Conservation (phyloP, 1,140 invertebrate genomes). For the Triops longicaudatus region DNA sequence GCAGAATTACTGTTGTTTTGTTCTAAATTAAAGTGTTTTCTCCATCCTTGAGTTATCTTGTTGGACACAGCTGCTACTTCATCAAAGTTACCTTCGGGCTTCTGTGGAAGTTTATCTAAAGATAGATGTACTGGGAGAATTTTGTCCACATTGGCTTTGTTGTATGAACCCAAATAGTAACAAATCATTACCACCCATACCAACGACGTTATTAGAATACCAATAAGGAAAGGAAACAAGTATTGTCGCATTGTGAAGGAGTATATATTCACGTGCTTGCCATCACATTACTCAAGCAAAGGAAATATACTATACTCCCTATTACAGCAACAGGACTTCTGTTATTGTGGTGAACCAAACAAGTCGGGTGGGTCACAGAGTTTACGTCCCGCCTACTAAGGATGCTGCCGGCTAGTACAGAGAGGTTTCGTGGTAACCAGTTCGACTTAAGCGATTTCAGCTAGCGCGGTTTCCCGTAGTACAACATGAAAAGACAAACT, state of each 20-base stretch:
- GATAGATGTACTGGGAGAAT: constrained; percentile 25
- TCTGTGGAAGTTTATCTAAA: constrained; percentile 17
- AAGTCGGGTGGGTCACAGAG: too few relatives aligned
- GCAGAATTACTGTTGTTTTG: constrained; percentile 32
- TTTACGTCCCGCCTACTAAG: too few relatives aligned
- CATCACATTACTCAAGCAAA: background rate
- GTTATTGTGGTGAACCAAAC: too few relatives aligned
- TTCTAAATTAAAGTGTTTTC: constrained; percentile 29
- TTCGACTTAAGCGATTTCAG: too few relatives aligned
- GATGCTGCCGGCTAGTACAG: too few relatives aligned
- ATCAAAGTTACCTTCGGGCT: constrained; percentile 24
- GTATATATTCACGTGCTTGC: background rate
- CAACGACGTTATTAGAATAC: constrained; percentile 53
- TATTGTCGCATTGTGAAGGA: constrained; percentile 39
- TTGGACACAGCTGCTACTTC: background rate
- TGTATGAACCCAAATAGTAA: constrained; percentile 41
- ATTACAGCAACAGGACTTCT: too few relatives aligned
- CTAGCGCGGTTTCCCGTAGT: too few relatives aligned
- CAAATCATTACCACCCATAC: constrained; percentile 57
- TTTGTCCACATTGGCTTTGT: constrained; percentile 3
- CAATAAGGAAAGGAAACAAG: constrained; percentile 46
- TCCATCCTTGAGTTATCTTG: constrained; percentile 19
- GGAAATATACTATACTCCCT: too few relatives aligned
- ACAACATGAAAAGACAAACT: too few relatives aligned
- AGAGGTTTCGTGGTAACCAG: too few relatives aligned